These are phyloP conservation scores for Brachionus rotundiformis DNA, from an alignment of 1,140 invertebrate genomes.

Conservation along the genomic window DNA sequence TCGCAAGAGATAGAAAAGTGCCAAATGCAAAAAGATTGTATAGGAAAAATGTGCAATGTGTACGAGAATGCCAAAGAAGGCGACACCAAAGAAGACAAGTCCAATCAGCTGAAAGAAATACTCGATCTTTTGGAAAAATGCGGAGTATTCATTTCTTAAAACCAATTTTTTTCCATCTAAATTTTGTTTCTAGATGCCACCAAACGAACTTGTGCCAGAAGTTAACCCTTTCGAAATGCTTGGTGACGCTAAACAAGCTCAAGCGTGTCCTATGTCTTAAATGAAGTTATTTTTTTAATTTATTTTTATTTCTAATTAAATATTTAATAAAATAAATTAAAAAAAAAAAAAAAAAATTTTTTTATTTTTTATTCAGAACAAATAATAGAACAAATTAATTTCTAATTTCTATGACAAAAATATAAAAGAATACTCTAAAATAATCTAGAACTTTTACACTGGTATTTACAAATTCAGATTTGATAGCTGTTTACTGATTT, in stretches of 20 bases:
- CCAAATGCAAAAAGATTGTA: slow-evolving; percentile 22
- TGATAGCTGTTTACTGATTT: not conserved
- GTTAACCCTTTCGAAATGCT: slow-evolving; percentile 47
- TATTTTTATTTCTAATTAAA: not conserved
- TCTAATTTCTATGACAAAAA: no score
- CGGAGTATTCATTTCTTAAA: not conserved
- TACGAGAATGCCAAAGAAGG: slow-evolving; percentile 21
- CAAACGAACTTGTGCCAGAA: slow-evolving; percentile 30
- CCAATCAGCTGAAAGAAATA: slow-evolving; percentile 24
- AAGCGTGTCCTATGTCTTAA: slow-evolving; percentile 47
- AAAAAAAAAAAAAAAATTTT: no score
- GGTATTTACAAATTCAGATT: no score
- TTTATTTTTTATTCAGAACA: no score
- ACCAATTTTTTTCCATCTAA: not conserved
- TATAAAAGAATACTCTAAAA: no score
- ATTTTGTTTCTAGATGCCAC: slow-evolving; percentile 10
- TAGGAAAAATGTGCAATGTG: slow-evolving; percentile 25
- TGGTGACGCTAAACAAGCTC: not conserved
- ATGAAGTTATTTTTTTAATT: not conserved
- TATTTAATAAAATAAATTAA: not conserved
- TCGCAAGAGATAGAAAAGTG: not conserved
- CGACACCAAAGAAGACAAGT: slow-evolving; percentile 26
- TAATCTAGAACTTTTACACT: no score
- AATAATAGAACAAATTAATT: no score
- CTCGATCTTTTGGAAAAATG: slow-evolving; percentile 49